Base-by-base conservation (phyloP, 2,888 invertebrate species). In the Achlya flavicornis region DNA sequence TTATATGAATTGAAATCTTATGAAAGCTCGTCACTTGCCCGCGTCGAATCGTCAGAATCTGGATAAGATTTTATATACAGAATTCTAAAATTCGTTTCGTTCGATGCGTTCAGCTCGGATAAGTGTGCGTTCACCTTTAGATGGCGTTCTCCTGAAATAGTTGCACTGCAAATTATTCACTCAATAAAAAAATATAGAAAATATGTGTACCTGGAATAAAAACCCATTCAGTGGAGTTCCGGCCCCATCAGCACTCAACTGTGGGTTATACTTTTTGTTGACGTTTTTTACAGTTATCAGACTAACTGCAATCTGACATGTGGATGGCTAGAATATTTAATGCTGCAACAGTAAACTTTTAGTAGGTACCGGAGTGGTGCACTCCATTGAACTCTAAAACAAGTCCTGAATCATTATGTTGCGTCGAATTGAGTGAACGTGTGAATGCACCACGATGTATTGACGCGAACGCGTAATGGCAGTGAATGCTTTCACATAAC, bases 401-500 rank as follows among this genome's bases (percentile, higher is more conserved):
- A 10, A 53, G 53, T 53, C 53, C 53, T 53, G 53, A 53, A 53
- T 53, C 53, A 53, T 53, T 53, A n/a, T 53, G 53, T 53, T 53
- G 53, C 19, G n/a, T 53, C 53, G 19, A 48, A 53, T 53, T 53
- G 19, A 53, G 19, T 53, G 53, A 14, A 53, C 53, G 53, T 19
- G 53, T 53, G 53, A 53, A 53, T 53, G 53, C 53, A 19, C 10
- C 53, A 0, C 53, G 53, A 53, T 19, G 48, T 16, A 48, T 4
- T 48, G 48, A 53, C 14, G 53, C 53, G 53, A 16, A 53, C 14
- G 53, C 53, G 53, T 53, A 19, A 53, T 53, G 53, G 1, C 16
- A 16, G 19, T 10, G 53, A 53, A 53, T 53, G 53, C 53, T 53
- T n/a, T 53, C 53, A 7, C 8, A 53, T 53, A 53, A 19, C 53